phyloP scores from a whole-genome alignment of 2,888 invertebrate genomes.

The Ptilodon capucinus region DNA sequence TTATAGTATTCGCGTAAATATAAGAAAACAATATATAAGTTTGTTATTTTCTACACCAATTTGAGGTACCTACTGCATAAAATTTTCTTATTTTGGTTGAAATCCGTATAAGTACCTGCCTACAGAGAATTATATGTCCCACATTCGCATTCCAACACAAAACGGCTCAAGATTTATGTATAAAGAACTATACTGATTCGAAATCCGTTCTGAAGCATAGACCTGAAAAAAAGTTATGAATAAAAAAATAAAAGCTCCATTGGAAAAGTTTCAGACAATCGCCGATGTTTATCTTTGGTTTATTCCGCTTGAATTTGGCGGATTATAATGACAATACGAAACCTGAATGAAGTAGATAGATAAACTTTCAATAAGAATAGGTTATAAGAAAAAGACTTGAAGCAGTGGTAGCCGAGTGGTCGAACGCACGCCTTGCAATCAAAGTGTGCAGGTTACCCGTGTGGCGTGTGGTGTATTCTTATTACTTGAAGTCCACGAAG shows the following conservation, averaged over 20 bases:
- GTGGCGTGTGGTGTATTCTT: no score
- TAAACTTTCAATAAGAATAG: background rate
- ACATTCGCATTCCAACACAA: background rate
- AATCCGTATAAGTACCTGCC: no score
- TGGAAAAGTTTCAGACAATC: slow-evolving; percentile 13
- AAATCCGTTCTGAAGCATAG: background rate
- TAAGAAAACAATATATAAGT: no score
- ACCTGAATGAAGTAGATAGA: background rate
- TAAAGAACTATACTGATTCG: background rate
- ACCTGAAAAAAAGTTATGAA: background rate
- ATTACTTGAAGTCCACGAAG: no score
- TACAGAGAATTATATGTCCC: background rate
- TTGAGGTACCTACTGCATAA: background rate
- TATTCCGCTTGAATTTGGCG: background rate
- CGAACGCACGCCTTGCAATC: no score
- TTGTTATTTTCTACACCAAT: no score
- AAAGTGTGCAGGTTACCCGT: no score
- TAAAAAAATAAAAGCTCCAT: background rate
- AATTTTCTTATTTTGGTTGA: background rate
- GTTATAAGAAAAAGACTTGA: no score
- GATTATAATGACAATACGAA: background rate
- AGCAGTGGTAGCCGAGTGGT: no score
- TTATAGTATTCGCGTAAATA: no score
- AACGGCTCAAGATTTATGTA: slow-evolving; percentile 3
- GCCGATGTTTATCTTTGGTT: slow-evolving; percentile 13